A percentile compares a stretch with the other conserved stretches of the same genome.
Conservation (phyloP, 2,888 invertebrate genomes). For the Sericinus montela region DNA sequence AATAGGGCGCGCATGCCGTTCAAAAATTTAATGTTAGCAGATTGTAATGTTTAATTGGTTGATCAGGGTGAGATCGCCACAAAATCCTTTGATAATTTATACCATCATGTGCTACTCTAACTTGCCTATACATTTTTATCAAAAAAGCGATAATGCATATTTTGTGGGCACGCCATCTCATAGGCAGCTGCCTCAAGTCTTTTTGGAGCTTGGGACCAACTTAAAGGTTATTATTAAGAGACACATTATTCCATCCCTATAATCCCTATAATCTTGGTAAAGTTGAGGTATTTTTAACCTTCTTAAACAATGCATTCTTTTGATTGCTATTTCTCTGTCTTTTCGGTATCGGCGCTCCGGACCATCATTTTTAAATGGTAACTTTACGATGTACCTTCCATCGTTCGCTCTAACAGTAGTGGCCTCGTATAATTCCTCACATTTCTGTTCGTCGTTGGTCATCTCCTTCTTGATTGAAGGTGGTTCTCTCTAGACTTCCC, state of each 20-base stretch:
- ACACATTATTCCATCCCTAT: neutral
- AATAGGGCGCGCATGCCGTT: neutral
- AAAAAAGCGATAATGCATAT: neutral
- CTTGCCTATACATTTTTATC: no score
- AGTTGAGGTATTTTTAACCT: conserved; percentile 14
- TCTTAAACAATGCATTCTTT: conserved; percentile 19
- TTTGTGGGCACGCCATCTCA: conserved; percentile 7
- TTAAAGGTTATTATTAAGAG: no score
- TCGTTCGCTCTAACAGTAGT: conserved; percentile 23
- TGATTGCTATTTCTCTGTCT: conserved; percentile 18
- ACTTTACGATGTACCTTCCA: conserved; percentile 15
- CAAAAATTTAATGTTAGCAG: conserved; percentile 4
- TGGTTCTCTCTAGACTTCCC: conserved; percentile 21
- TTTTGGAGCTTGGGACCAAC: conserved; percentile 19
- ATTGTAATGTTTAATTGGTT: conserved; percentile 1
- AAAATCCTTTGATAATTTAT: no score
- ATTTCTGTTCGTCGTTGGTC: conserved; percentile 7
- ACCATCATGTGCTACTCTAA: no score
- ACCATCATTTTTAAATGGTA: conserved; percentile 1
- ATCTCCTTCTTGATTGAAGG: conserved; percentile 7
- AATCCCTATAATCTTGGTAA: neutral
- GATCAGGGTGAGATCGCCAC: neutral
- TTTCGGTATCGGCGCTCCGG: conserved; percentile 22
- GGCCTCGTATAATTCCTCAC: conserved; percentile 18
- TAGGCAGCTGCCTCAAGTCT: conserved; percentile 16